Conservation (phyloP, 1,140 invertebrate species). For the Hypsibius dujardini region DNA sequence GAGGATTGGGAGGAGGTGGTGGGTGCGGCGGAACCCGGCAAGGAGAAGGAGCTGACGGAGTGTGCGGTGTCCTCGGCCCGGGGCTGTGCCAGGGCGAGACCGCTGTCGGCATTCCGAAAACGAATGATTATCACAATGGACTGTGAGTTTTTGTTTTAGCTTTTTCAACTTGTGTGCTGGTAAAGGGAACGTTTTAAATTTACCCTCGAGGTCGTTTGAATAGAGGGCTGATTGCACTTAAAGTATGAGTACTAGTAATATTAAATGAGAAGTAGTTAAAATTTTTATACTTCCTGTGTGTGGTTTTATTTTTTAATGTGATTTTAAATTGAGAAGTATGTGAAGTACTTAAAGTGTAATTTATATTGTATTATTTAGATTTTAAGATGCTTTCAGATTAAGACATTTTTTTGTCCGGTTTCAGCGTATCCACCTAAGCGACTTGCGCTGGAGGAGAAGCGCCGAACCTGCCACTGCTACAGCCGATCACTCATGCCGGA, state of each 20-base stretch:
- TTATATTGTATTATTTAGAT: too few species aligned
- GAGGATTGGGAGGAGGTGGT: not conserved
- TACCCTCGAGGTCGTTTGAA: too few species aligned
- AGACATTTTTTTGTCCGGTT: not conserved
- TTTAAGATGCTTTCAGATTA: not conserved
- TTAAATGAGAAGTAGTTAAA: not conserved
- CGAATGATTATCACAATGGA: not conserved
- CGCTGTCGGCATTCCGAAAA: not conserved
- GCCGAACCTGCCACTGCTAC: not conserved
- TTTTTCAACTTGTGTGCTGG: too few species aligned
- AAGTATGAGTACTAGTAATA: too few species aligned
- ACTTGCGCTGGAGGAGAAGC: too few species aligned
- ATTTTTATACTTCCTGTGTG: not conserved
- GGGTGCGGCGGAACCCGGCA: not conserved
- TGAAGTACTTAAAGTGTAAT: too few species aligned
- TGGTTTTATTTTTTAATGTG: not conserved
- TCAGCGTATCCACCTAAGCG: too few species aligned
- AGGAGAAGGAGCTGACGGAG: not conserved
- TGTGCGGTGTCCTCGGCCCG: not conserved
- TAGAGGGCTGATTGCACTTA: too few species aligned
- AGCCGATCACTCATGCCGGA: not conserved
- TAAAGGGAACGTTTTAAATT: too few species aligned
- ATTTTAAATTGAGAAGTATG: too few species aligned
- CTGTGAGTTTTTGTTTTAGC: not conserved
- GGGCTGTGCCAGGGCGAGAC: conserved; percentile 6